Percentiles rank a stretch among this genome's conserved stretches.
Conservation (phyloP, 2,888 invertebrate genomes). For the Ceriagrion tenellum region DNA sequence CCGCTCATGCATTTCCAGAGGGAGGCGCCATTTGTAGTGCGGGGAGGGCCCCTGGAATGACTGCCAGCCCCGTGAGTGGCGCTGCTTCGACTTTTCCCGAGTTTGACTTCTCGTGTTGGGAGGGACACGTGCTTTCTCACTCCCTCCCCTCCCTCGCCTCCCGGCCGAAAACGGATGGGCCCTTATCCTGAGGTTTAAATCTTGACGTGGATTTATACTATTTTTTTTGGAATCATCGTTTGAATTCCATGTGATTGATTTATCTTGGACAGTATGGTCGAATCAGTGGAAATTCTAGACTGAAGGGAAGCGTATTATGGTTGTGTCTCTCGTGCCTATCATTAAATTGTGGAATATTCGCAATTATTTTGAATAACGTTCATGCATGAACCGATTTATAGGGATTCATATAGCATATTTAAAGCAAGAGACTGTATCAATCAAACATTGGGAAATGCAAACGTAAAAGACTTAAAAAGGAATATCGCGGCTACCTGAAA, state of each 20-base stretch:
- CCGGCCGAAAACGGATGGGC: not conserved
- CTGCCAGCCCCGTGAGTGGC: not conserved
- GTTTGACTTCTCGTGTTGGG: not conserved
- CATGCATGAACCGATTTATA: too few relatives aligned
- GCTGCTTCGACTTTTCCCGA: not conserved
- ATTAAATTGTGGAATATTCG: too few relatives aligned
- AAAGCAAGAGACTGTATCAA: too few relatives aligned
- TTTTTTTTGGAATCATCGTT: not conserved
- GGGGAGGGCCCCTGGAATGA: not conserved
- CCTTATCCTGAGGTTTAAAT: not conserved
- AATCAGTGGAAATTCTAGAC: too few relatives aligned
- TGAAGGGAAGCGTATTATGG: too few relatives aligned
- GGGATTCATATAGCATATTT: too few relatives aligned
- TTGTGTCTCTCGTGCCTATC: too few relatives aligned
- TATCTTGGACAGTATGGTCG: too few relatives aligned
- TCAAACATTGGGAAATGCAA: too few relatives aligned
- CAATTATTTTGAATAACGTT: too few relatives aligned
- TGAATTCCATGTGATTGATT: not conserved
- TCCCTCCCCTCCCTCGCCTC: not conserved
- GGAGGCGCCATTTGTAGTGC: slow-evolving; percentile 1
- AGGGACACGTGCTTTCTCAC: not conserved
- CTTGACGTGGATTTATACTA: not conserved
- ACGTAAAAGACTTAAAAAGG: too few relatives aligned
- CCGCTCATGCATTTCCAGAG: slow-evolving; percentile 11
- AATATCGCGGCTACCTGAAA: too few relatives aligned